These are phyloP conservation scores for Salvelinus namaycush DNA, from an alignment of 2,113 vertebrate species.

Conservation along the genomic window DNA sequence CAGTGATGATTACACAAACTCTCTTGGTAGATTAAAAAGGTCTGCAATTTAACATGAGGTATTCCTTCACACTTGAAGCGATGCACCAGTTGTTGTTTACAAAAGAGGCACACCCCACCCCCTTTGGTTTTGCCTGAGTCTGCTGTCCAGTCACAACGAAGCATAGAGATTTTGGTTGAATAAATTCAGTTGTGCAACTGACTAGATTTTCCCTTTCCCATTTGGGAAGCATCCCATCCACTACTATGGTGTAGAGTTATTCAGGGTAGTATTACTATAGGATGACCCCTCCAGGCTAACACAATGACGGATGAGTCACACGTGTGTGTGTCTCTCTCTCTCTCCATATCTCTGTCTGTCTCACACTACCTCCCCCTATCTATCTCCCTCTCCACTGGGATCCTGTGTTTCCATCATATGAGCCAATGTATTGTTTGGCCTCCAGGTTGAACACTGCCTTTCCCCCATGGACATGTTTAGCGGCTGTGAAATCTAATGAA, in stretches of 20 bases:
- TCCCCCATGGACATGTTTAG: slow-evolving; percentile 39
- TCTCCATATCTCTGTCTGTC: slow-evolving; percentile 3
- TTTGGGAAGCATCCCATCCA: slow-evolving; percentile 46
- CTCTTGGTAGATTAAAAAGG: too few relatives aligned
- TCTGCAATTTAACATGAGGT: too few relatives aligned
- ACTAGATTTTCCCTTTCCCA: too few relatives aligned
- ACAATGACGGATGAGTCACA: slow-evolving; percentile 61
- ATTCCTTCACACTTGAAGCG: too few relatives aligned
- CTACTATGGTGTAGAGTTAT: slow-evolving; percentile 39
- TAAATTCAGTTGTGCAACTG: too few relatives aligned
- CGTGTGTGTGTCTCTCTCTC: neutral
- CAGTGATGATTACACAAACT: too few relatives aligned
- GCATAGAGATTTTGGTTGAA: too few relatives aligned
- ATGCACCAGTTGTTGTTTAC: too few relatives aligned
- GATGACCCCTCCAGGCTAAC: slow-evolving; percentile 46
- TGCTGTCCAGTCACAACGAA: too few relatives aligned
- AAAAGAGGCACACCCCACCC: too few relatives aligned
- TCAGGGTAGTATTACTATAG: slow-evolving; percentile 31
- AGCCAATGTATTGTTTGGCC: slow-evolving; percentile 13
- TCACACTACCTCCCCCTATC: too few relatives aligned
- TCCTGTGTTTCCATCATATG: slow-evolving; percentile 41
- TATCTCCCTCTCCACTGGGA: slow-evolving; percentile 12
- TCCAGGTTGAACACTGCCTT: neutral
- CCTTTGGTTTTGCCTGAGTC: too few relatives aligned
- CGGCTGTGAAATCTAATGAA: slow-evolving; percentile 39